Evolutionary conservation across 1,140 invertebrate species (phyloP).

Genomic region (Drosophila asahinai): DNA sequence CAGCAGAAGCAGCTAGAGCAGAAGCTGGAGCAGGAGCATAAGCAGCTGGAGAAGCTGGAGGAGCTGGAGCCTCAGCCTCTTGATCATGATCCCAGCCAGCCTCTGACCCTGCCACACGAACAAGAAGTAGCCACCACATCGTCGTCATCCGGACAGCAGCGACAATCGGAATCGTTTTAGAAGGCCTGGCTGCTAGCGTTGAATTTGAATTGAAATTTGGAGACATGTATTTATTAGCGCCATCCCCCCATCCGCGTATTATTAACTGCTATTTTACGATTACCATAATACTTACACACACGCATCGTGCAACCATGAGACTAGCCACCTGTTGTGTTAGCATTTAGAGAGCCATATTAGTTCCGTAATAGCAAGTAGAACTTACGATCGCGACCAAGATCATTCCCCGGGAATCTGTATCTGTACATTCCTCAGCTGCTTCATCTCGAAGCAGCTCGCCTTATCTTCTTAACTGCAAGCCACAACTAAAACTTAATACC

Average conservation of each 20-base stretch:
- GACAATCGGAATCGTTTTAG: conserved; percentile 49
- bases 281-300: neutral
- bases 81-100: neutral
- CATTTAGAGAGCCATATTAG: conserved; percentile 54
- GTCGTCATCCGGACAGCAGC: conserved; percentile 35
- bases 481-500: conserved; percentile 15
- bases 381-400: too few relatives aligned
- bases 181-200: conserved; percentile 25
- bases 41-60: neutral
- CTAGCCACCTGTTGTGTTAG: conserved; percentile 75
- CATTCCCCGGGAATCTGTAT: neutral
- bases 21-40: conserved; percentile 7
- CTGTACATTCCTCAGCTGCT: conserved; percentile 24
- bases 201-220: conserved; percentile 15
- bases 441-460: conserved; percentile 32
- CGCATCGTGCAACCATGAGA: conserved; percentile 54
- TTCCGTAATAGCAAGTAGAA: conserved; percentile 21
- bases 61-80: neutral
- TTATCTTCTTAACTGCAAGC: conserved; percentile 35
- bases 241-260: conserved; percentile 10
- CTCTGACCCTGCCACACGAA: conserved; percentile 12
- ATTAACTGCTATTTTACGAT: conserved; percentile 25
- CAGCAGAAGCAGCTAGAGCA: conserved; percentile 18
- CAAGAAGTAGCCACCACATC: conserved; percentile 33
- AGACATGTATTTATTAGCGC: conserved; percentile 9